Conservation (phyloP, 1,140 invertebrate genomes). For the Leptestheria dahalacensis region DNA sequence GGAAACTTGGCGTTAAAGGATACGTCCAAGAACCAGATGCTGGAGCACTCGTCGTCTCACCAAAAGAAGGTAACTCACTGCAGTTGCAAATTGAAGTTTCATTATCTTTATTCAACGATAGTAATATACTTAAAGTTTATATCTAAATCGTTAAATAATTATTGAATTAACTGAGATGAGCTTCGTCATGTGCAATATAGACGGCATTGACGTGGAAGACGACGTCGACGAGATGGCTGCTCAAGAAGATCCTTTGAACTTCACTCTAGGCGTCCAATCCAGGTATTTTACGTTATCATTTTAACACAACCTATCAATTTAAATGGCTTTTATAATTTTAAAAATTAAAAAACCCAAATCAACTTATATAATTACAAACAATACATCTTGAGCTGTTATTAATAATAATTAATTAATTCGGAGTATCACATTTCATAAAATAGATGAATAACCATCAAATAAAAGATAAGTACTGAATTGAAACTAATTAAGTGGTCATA, state of each 20-base stretch:
- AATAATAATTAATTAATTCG: no score
- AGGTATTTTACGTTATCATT: neutral
- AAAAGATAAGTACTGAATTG: no score
- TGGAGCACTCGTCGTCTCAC: neutral
- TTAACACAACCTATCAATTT: no score
- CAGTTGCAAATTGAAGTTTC: no score
- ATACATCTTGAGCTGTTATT: no score
- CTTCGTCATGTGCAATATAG: neutral
- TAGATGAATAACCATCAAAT: no score
- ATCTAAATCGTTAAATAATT: neutral
- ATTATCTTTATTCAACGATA: no score
- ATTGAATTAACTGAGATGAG: neutral
- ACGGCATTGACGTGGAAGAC: neutral
- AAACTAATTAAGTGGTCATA: neutral
- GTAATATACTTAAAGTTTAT: neutral
- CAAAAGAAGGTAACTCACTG: neutral
- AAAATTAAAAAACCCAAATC: no score
- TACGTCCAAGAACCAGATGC: neutral
- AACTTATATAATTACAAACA: no score
- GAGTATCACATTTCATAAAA: no score
- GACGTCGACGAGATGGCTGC: neutral
- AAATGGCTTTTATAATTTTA: no score
- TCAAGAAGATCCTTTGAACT: neutral
- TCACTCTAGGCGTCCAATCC: neutral
- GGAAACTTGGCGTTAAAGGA: neutral